These are phyloP conservation scores for Drosophila longiperda DNA, from an alignment of 2,888 invertebrate genomes.

Conservation along the genomic window DNA sequence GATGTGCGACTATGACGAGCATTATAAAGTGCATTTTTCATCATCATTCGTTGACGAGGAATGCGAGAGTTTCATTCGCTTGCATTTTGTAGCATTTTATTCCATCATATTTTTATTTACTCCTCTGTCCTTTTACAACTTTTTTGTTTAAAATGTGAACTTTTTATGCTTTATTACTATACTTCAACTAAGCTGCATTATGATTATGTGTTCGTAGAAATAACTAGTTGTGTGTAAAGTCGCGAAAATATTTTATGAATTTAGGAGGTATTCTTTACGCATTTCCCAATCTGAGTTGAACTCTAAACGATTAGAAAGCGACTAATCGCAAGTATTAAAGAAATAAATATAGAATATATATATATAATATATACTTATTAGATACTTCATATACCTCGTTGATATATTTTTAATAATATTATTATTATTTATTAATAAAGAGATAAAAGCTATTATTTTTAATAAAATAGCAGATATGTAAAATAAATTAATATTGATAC, in stretches of 20 bases:
- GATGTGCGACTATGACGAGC: slow-evolving; percentile 70
- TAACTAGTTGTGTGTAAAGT: background rate
- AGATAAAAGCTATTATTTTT: background rate
- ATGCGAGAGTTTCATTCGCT: slow-evolving; percentile 22
- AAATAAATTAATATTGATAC: slow-evolving; percentile 26
- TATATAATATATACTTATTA: no score
- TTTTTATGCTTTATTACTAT: background rate
- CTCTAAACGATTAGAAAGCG: background rate
- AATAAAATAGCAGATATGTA: background rate
- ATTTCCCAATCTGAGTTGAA: background rate
- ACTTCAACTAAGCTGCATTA: background rate
- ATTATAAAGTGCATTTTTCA: slow-evolving; percentile 78
- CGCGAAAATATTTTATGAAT: background rate
- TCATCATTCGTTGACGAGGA: slow-evolving; percentile 58
- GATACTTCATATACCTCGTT: background rate
- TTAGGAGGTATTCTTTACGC: background rate
- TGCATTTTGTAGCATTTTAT: slow-evolving; percentile 15
- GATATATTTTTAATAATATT: no score
- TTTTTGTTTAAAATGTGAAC: slow-evolving; percentile 2
- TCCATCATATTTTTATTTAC: slow-evolving; percentile 11
- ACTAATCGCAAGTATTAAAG: no score
- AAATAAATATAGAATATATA: no score
- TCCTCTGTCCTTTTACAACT: background rate
- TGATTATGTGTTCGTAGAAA: background rate
- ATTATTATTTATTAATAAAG: background rate